Conservation (phyloP, 1,140 invertebrate genomes). For the Octopus bimaculoides region DNA sequence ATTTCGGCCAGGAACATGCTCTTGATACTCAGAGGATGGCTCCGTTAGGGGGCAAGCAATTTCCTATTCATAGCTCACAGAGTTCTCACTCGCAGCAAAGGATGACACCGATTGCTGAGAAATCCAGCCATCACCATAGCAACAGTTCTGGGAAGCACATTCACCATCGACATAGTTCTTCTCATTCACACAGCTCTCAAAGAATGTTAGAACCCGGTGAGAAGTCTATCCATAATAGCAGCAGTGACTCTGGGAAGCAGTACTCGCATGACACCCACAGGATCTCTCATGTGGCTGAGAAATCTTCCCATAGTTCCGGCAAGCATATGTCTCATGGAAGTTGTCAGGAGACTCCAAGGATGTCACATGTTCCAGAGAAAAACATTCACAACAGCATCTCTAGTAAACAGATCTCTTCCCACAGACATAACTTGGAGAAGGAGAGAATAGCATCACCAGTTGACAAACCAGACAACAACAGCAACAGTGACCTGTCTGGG, state of each 20-base stretch:
- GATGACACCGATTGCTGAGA: neutral
- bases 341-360: neutral
- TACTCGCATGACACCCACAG: neutral
- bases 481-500: neutral
- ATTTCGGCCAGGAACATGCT: neutral
- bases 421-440: neutral
- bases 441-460: neutral
- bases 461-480: neutral
- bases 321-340: neutral
- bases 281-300: neutral
- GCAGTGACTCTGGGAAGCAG: neutral
- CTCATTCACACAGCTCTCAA: neutral
- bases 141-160: conserved; percentile 1
- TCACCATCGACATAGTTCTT: neutral
- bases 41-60: neutral
- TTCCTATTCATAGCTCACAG: neutral
- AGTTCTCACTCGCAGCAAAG: neutral
- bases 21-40: neutral
- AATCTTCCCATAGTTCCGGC: neutral
- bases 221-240: neutral
- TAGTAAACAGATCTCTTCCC: neutral
- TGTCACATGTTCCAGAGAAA: neutral
- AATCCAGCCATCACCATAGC: conserved; percentile 2
- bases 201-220: neutral
- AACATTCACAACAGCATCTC: neutral